These are phyloP conservation scores for Ischnura elegans DNA, from an alignment of 2,888 invertebrate species.

Conservation along the genomic window DNA sequence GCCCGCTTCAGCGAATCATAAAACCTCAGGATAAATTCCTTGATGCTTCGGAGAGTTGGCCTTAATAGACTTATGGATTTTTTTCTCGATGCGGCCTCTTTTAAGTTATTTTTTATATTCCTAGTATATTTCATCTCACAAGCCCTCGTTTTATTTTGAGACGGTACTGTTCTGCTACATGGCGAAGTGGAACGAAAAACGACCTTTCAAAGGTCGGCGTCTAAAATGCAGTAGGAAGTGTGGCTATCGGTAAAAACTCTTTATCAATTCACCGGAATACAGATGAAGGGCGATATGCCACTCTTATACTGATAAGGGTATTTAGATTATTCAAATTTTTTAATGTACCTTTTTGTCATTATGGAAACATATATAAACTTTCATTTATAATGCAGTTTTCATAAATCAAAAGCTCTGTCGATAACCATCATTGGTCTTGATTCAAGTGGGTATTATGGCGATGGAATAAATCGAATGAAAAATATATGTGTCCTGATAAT, in stretches of 20 bases:
- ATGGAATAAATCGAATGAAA: no score
- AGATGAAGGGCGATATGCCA: not conserved
- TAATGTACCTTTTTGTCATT: no score
- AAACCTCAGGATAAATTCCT: constrained; percentile 56
- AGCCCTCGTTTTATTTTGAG: not conserved
- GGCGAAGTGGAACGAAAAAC: not conserved
- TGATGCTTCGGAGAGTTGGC: constrained; percentile 21
- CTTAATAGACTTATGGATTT: constrained; percentile 49
- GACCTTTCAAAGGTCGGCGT: not conserved
- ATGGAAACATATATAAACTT: no score
- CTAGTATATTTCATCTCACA: not conserved
- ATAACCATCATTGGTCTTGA: no score
- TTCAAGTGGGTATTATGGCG: no score
- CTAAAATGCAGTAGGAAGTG: not conserved
- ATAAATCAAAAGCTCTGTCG: no score
- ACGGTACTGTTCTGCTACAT: not conserved
- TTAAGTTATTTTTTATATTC: not conserved
- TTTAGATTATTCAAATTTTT: no score
- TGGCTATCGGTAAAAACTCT: not conserved
- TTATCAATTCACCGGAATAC: not conserved
- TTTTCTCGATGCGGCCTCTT: not conserved
- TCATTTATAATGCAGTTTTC: no score
- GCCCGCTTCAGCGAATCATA: constrained; percentile 53
- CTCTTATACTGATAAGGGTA: no score
- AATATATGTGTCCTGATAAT: no score